Conservation (phyloP, 2,113 vertebrate species). For the Dasypus novemcinctus region DNA sequence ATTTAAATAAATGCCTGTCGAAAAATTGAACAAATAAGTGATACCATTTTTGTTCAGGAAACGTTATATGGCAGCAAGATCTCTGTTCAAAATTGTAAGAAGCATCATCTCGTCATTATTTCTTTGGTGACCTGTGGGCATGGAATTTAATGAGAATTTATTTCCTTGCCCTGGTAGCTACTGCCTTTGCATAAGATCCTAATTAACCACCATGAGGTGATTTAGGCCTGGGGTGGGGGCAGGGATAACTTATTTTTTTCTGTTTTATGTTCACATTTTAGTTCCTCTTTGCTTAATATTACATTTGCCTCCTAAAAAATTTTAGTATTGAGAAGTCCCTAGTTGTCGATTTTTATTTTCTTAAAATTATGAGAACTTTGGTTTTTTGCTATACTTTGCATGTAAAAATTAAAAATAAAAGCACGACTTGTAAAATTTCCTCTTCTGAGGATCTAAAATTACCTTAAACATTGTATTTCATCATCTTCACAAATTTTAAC, state of each 20-base stretch:
- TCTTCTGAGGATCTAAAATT: conserved; percentile 3
- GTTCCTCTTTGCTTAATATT: background rate
- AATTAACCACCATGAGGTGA: conserved; percentile 24
- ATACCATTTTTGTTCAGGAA: background rate
- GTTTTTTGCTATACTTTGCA: background rate
- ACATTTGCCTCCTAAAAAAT: background rate
- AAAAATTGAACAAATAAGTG: background rate
- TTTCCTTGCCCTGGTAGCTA: background rate
- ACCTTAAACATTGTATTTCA: background rate
- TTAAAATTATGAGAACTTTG: background rate
- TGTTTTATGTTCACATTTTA: background rate
- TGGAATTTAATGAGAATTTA: conserved; percentile 39
- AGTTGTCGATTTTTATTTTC: background rate
- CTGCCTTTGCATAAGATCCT: conserved; percentile 35
- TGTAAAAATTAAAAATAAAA: background rate
- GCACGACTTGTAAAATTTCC: background rate
- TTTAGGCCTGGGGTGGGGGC: background rate
- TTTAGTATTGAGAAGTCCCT: background rate
- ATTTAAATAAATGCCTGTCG: conserved; percentile 2
- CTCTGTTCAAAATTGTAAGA: conserved; percentile 1
- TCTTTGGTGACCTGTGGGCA: background rate
- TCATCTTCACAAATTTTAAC: background rate
- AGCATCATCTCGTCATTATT: background rate
- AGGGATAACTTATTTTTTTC: background rate
- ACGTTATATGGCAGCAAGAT: background rate